A percentile compares a stretch with the other conserved stretches of the same genome.
These are phyloP conservation scores for Pedicia rivosa DNA, from an alignment of 2,888 invertebrate species.

Conservation along the genomic window DNA sequence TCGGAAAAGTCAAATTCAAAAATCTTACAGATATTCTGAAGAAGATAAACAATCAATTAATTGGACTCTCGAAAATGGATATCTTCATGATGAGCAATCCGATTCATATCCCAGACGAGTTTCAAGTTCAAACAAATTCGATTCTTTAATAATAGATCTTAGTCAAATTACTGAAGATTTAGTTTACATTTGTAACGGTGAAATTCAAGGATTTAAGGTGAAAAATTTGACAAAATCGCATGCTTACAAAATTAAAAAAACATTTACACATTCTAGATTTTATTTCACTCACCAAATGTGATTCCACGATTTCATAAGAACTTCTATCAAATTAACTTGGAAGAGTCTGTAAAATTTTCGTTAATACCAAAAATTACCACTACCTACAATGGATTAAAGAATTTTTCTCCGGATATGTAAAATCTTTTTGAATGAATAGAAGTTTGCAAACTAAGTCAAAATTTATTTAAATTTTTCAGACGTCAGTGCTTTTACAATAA, in stretches of 20 bases:
- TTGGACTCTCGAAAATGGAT: conserved; percentile 52
- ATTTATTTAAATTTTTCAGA: no score
- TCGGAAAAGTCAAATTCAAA: conserved; percentile 30
- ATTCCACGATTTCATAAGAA: conserved; percentile 45
- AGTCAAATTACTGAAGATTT: no score
- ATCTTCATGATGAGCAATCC: conserved; percentile 33
- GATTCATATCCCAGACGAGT: conserved; percentile 53
- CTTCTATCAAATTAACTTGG: conserved; percentile 51
- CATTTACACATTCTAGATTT: no score
- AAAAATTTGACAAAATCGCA: no score
- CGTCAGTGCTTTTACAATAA: conserved; percentile 45
- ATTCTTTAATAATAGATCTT: no score
- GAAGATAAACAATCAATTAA: conserved; percentile 25
- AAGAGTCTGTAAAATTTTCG: conserved; percentile 52
- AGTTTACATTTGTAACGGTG: no score
- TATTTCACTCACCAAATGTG: conserved; percentile 47
- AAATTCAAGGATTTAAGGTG: no score
- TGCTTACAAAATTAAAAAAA: no score
- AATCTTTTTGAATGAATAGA: no score
- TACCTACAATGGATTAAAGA: conserved; percentile 45
- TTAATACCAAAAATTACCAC: conserved; percentile 64
- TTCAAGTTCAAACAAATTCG: no score
- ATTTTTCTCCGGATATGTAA: conserved; percentile 41
- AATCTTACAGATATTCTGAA: conserved; percentile 17
- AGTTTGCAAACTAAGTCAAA: no score